Evolutionary conservation across 1,140 invertebrate genomes (phyloP), one percentile per base, ranked within the genome.

Genomic region (Caligus rogercresseyi): DNA sequence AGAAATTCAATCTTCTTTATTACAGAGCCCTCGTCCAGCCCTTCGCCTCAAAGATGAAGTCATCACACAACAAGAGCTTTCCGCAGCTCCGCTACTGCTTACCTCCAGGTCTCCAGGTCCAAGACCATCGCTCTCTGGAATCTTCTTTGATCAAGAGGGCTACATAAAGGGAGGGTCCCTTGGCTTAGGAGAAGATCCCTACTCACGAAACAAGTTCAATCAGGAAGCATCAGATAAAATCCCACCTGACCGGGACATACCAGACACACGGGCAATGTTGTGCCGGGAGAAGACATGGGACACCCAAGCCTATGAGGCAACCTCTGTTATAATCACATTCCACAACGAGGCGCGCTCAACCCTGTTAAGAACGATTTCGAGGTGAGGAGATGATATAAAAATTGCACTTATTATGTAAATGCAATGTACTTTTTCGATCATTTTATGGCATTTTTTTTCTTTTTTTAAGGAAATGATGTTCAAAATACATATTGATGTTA

Each of bases 291-390:
- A 52, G 16, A 64, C 53, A 16, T 67, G 65, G 55, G n/a, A n/a
- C n/a, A n/a, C n/a, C n/a, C 73, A 90, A 51, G 86, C 87, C n/a
- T 43, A 43, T n/a, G 7, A 7, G 7, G 77, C 85, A 63, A 93
- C 89, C 16, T 90, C 86, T 65, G 86, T 94, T 26, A 92, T 95
- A 70, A 93, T 95, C 66, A 94, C 89, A 64, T 95, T 92, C 74
- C 89, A 95, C 76, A 94, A 95, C 70, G 90, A 95, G 76, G 90
- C 90, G 0, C 77, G 90, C 26, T 93, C 89, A 0, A 92, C 90
- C 1, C 77, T 94, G n/a, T 76, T 95, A 15, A 77, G 90, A 51
- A 94, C 90, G 16, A 82, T 95, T 66, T 86, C 90, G 68, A 90
- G 86, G 86, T 87, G 77, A n/a, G n/a, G n/a, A n/a, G n/a, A n/a